Percentiles rank a stretch among this genome's conserved stretches.
Evolutionary conservation across 2,113 vertebrate genomes (phyloP).

Genomic region (Mustela nigripes): DNA sequence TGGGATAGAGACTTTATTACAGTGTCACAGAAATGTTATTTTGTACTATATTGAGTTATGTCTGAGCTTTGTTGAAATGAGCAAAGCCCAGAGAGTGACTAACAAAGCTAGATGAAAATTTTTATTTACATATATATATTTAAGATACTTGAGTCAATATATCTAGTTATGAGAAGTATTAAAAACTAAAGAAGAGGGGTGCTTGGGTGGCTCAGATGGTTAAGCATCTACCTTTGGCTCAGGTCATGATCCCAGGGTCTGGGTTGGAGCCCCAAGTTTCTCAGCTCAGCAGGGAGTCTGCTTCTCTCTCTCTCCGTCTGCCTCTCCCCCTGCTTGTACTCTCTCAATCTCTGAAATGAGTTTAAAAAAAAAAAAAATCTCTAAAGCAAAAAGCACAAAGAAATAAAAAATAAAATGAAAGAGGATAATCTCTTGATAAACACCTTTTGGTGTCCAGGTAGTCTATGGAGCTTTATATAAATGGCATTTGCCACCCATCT

Average conservation of each 20-base stretch:
- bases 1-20: background rate
- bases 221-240: background rate
- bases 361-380: too few relatives aligned
- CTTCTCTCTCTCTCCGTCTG: background rate
- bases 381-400: background rate
- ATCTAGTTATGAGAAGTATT: background rate
- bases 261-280: background rate
- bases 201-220: background rate
- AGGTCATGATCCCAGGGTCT: background rate
- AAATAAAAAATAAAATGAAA: background rate
- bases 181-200: background rate
- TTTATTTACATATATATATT: background rate
- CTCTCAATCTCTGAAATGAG: background rate
- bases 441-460: background rate
- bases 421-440: background rate
- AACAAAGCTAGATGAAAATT: background rate
- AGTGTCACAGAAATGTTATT: background rate
- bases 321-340: background rate
- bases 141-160: background rate
- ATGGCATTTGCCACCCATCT: slow-evolving; percentile 52
- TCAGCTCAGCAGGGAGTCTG: background rate
- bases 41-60: background rate
- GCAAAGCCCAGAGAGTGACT: background rate
- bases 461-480: background rate
- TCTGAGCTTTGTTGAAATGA: background rate